Percentiles rank a stretch among this genome's conserved stretches.
Conservation (phyloP, 2,113 vertebrate genomes). For the Otolemur garnettii region DNA sequence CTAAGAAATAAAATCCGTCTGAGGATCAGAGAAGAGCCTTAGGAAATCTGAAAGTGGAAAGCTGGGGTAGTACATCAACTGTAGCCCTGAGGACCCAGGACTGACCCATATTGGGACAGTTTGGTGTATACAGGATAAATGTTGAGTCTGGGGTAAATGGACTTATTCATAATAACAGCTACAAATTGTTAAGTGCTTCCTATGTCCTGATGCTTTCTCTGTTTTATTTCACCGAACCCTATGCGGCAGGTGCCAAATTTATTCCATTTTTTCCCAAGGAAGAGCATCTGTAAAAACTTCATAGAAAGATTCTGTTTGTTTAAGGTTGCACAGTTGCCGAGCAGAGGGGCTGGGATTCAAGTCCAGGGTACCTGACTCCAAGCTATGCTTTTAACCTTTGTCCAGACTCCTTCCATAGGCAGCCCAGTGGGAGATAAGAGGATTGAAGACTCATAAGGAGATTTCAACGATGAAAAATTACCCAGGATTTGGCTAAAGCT, state of each 20-base stretch:
- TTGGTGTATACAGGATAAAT: background rate
- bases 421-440: background rate
- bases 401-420: background rate
- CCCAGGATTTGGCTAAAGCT: background rate
- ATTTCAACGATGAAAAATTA: background rate
- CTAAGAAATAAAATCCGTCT: background rate
- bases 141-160: background rate
- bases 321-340: too few species aligned
- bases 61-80: background rate
- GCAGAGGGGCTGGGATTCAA: background rate
- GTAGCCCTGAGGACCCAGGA: background rate
- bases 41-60: background rate
- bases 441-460: background rate
- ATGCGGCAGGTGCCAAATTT: background rate
- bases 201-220: accelerated
- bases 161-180: background rate
- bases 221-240: background rate
- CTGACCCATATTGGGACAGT: background rate
- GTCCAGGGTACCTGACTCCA: background rate
- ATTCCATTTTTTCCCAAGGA: background rate
- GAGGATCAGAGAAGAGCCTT: background rate
- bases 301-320: background rate
- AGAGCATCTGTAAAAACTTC: background rate
- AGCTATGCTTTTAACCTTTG: background rate
- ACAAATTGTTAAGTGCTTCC: too few species aligned